Evolutionary conservation across 1,140 invertebrate genomes (phyloP), one percentile per base, ranked within the genome.

Genomic region (Drosophila insularis): DNA sequence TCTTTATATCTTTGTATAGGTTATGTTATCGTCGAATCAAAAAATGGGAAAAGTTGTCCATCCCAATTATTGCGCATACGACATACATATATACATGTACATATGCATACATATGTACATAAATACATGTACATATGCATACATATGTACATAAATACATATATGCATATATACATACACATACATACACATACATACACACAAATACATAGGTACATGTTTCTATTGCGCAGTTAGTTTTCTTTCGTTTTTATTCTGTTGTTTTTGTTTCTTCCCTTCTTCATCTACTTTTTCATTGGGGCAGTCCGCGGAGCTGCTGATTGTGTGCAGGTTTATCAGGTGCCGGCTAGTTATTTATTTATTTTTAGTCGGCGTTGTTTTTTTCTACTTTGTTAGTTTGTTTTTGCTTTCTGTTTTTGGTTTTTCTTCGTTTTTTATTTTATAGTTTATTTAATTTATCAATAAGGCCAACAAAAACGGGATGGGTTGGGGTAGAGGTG

Each of bases 211-310:
- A 43, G 55, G 13, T 39, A 27, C 58, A 35, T 64, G 13, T 46
- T 35, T 87, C 79, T 89, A 87, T 87, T 87, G 84, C 84, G 84
- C 84, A 87, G 84, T 87, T 87, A 78, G 68, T 72, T 74, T 87
- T 76, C 66, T 75, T 27, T 64, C 56, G 27, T 68, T 75, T 68
- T 87, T 76, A 76, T 74, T 27, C 27, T 27, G 27, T 27, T 32
- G 63, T 71, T 56, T 59, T 74, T 62, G 71, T 54, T 68, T 58
- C 62, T 75, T 40, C 11, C 27, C 55, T 54, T 76, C 32, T 11
- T 17, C 56, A 55, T 54, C 67, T 55, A 63, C 63, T 75, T 66
- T 62, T 75, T 73, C 73, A 54, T 75, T 75, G 73, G 59, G 73
- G 73, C 73, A 75, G 72, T 68, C 72, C 59, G 37, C 53, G 35